Evolutionary conservation across 2,113 vertebrate genomes (phyloP), one percentile per base, ranked within the genome.

Genomic region (Chaenogobius annularis): DNA sequence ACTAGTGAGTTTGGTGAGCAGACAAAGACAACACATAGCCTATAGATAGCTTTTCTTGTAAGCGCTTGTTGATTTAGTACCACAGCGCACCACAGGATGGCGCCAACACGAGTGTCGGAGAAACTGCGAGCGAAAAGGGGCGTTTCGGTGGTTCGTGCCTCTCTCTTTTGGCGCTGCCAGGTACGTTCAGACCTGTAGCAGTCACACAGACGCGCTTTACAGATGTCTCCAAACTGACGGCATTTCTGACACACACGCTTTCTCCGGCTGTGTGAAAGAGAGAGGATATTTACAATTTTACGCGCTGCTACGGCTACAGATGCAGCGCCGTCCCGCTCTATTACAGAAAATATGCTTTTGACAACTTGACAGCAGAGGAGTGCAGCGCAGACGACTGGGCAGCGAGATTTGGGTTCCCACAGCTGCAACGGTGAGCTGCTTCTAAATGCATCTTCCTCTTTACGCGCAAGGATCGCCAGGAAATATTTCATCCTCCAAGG

Each of bases 131-230:
- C 81, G 84, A 85, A 82, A 87, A 69, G 84, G 88, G 89, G 84
- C 85, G 88, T 89, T 83, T 23, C 77, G 65, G 69, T 72, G 73
- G 59, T 43, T 48, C 68, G 83, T 58, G 50, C 77, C 13, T 83
- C 72, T 83, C 59, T 73, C 20, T 69, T n/a, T n/a, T 50, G 79
- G 80, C 78, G 72, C 71, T 67, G 68, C 84, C 91, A 91, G 89
- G 91, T 92, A 87, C 80, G 88, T 86, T 86, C 83, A 84, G 83
- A 92, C 89, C 90, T 88, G 90, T 83, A 59, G 84, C 87, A 69
- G 84, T 78, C 74, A 35, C 79, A 72, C 79, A 63, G 19, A 63
- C 61, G 15, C 61, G 72, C 50, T 62, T 37, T 10, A 55, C 80
- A 72, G 75, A 82, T 76, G 79, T 55, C 76, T 77, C 31, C n/a